Conservation (phyloP, 2,113 vertebrate genomes). For the Amazona guildingii region DNA sequence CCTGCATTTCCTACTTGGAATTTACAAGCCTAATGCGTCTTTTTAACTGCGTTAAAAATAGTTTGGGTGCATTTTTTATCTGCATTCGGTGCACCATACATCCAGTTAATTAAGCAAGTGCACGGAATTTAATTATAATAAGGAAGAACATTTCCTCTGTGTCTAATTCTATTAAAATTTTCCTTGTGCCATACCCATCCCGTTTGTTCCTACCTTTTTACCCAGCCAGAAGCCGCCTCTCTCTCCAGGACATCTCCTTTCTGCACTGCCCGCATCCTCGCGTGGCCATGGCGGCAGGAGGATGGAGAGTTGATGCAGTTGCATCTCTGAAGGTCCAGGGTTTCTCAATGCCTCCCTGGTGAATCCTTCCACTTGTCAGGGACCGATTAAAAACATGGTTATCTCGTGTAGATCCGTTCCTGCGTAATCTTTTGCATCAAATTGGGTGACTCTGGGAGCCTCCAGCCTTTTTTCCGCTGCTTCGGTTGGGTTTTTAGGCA, state of each 20-base stretch:
- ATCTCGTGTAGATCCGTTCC: background rate
- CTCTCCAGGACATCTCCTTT: background rate
- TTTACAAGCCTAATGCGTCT: background rate
- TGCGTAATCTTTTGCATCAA: background rate
- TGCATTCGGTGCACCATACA: background rate
- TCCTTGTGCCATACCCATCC: background rate
- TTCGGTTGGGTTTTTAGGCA: background rate
- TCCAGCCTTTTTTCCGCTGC: background rate
- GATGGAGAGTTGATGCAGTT: background rate
- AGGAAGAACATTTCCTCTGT: background rate
- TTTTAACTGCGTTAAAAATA: constrained; percentile 33
- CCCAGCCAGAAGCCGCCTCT: background rate
- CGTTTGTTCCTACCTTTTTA: background rate
- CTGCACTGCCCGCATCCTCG: background rate
- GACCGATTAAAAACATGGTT: background rate
- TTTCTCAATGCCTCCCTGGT: background rate
- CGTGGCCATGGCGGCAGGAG: background rate
- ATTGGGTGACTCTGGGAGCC: background rate
- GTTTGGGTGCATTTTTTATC: constrained; percentile 31
- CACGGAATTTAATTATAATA: background rate
- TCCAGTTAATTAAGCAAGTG: constrained; percentile 38
- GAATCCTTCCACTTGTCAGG: background rate
- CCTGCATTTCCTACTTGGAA: background rate
- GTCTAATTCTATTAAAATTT: constrained; percentile 1
- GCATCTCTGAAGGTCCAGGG: background rate